Percentiles rank a stretch among this genome's conserved stretches.
phyloP scores from a whole-genome alignment of 2,888 invertebrate genomes.

The Glaucopsyche alexis region DNA sequence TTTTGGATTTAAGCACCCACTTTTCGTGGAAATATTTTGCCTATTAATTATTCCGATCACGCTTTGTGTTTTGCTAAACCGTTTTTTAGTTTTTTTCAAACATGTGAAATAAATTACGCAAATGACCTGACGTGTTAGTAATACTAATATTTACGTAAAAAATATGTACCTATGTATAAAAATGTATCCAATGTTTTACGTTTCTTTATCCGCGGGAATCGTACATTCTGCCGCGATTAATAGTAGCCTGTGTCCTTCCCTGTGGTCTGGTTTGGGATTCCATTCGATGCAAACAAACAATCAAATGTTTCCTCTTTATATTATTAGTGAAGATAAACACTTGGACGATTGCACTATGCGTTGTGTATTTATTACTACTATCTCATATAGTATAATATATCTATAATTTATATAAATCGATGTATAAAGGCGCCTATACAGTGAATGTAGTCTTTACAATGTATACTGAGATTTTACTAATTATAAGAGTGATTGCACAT shows the following conservation, averaged over 20 bases:
- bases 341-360: not conserved
- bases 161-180: not conserved
- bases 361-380: not conserved
- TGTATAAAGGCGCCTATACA: slow-evolving; percentile 19
- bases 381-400: not conserved
- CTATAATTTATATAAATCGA: slow-evolving; percentile 15
- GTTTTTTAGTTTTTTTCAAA: not conserved
- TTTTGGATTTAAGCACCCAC: not conserved
- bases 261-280: not conserved
- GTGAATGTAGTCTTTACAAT: not conserved
- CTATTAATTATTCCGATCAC: not conserved
- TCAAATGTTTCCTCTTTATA: not conserved
- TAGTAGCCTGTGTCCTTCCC: not conserved
- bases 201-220: not conserved
- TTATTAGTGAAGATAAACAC: not conserved
- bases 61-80: not conserved
- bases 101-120: not conserved
- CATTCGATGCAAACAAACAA: not conserved
- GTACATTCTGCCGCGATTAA: not conserved
- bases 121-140: not conserved
- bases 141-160: not conserved
- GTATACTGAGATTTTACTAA: slow-evolving; percentile 25
- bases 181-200: not conserved
- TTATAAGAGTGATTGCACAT: slow-evolving; percentile 21
- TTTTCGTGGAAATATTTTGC: not conserved